A percentile compares a stretch with the other conserved stretches of the same genome.
Evolutionary conservation across 2,797 vertebrate genomes (phyloP).

Genomic region (Ctenopoma kingsleyae): DNA sequence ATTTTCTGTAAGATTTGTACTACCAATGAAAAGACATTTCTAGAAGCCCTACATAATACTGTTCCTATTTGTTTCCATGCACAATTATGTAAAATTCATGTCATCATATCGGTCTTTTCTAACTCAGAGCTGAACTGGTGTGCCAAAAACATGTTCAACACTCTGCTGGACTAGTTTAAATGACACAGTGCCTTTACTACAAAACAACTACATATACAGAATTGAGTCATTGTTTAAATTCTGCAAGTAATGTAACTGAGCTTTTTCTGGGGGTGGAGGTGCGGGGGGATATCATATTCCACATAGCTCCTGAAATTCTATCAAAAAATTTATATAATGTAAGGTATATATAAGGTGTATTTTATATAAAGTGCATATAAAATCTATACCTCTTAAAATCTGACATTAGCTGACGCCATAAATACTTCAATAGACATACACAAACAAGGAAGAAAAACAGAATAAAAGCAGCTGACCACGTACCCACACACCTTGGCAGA

Average conservation of each 20-base stretch:
- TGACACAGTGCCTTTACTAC: slow-evolving; percentile 11
- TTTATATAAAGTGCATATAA: neutral
- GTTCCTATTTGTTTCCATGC: slow-evolving; percentile 7
- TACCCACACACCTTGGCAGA: slow-evolving; percentile 99
- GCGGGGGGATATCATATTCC: neutral
- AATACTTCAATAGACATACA: slow-evolving; percentile 23
- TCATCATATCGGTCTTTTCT: neutral
- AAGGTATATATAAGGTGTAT: too few species aligned
- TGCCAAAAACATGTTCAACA: slow-evolving; percentile 3
- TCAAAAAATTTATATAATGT: too few species aligned
- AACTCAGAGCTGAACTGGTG: neutral
- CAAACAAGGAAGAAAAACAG: slow-evolving; percentile 53
- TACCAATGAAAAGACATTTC: neutral
- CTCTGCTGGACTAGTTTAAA: slow-evolving; percentile 6
- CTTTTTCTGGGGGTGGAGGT: slow-evolving; percentile 10
- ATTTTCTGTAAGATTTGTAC: slow-evolving; percentile 10
- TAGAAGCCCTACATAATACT: neutral
- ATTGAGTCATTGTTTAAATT: slow-evolving; percentile 22
- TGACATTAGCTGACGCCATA: slow-evolving; percentile 9
- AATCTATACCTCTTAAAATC: neutral
- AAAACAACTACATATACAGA: slow-evolving; percentile 17
- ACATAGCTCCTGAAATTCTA: too few species aligned
- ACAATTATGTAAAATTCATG: slow-evolving; percentile 20
- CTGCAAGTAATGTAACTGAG: slow-evolving; percentile 19
- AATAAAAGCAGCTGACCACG: slow-evolving; percentile 98